A percentile compares a stretch with the other conserved stretches of the same genome.
Evolutionary conservation across 1,140 invertebrate species (phyloP).

Genomic region (Triops cancriformis): DNA sequence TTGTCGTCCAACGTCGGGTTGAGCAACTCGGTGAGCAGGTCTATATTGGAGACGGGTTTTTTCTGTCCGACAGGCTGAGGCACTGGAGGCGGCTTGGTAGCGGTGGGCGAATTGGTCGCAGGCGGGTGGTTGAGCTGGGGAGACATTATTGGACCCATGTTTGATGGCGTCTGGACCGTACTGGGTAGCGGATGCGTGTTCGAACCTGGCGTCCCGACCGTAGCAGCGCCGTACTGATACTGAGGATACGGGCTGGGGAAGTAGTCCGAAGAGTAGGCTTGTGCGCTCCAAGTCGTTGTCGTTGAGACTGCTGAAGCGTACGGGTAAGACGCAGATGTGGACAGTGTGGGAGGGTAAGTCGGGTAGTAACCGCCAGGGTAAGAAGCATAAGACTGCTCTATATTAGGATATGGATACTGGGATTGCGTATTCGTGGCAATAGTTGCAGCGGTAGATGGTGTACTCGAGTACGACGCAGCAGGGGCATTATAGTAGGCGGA

Average conservation of each 20-base stretch:
- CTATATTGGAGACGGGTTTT: constrained; percentile 49
- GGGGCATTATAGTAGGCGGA: neutral
- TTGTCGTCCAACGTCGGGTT: constrained; percentile 35
- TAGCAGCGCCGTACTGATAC: neutral
- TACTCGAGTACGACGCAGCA: neutral
- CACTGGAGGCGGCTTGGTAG: neutral
- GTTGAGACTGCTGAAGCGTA: neutral
- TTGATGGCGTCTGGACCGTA: neutral
- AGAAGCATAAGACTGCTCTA: neutral
- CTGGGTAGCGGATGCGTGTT: neutral
- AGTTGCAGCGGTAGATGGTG: constrained; percentile 33
- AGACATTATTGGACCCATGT: neutral
- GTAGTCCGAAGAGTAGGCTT: neutral
- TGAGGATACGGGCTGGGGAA: neutral
- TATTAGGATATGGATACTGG: neutral
- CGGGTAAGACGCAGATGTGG: neutral
- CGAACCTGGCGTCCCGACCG: neutral
- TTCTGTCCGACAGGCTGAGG: constrained; percentile 27
- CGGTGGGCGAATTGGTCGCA: constrained; percentile 18
- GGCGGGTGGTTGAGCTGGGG: constrained; percentile 20
- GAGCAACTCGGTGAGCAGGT: constrained; percentile 63
- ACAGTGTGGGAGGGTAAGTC: constrained; percentile 32
- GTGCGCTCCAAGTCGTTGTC: neutral
- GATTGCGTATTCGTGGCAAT: constrained; percentile 13
- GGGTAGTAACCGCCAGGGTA: constrained; percentile 34